These are phyloP conservation scores for Drosophila pruinosa DNA, from an alignment of 1,140 invertebrate genomes.

Conservation along the genomic window DNA sequence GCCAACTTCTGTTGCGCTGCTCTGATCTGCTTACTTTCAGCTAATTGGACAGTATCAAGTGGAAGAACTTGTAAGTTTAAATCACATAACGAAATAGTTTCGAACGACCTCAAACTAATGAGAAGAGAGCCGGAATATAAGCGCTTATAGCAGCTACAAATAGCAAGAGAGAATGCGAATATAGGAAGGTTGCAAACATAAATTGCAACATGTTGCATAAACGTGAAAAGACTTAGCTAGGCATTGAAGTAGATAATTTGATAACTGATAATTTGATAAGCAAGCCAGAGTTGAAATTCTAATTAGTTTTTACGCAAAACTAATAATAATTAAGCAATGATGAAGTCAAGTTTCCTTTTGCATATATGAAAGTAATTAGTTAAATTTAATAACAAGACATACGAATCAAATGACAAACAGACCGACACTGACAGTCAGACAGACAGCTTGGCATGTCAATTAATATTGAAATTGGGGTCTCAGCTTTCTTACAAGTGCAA, in stretches of 20 bases:
- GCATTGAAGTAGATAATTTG: not conserved
- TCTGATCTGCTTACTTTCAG: constrained; percentile 38
- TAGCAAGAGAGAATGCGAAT: too few relatives aligned
- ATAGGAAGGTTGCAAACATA: too few relatives aligned
- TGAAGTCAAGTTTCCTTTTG: not conserved
- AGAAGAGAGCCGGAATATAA: not conserved
- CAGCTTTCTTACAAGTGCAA: constrained; percentile 86
- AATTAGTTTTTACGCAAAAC: not conserved
- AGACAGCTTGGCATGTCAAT: not conserved
- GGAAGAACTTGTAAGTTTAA: constrained; percentile 72
- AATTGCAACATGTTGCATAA: too few relatives aligned
- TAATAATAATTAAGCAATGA: not conserved
- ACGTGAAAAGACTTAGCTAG: not conserved
- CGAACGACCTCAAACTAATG: too few relatives aligned
- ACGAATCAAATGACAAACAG: not conserved
- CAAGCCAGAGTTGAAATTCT: not conserved
- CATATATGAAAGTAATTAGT: not conserved
- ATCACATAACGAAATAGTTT: not conserved
- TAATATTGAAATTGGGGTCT: constrained; percentile 9
- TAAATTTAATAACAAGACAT: constrained; percentile 2
- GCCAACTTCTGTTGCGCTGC: not conserved
- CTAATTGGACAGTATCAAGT: constrained; percentile 50
- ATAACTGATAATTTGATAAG: too few relatives aligned
- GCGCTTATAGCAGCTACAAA: too few relatives aligned
- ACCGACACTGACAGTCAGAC: not conserved